A percentile compares a stretch with the other conserved stretches of the same genome.
phyloP scores from a whole-genome alignment of 1,140 invertebrate genomes.

The Leptinotarsa defecta region DNA sequence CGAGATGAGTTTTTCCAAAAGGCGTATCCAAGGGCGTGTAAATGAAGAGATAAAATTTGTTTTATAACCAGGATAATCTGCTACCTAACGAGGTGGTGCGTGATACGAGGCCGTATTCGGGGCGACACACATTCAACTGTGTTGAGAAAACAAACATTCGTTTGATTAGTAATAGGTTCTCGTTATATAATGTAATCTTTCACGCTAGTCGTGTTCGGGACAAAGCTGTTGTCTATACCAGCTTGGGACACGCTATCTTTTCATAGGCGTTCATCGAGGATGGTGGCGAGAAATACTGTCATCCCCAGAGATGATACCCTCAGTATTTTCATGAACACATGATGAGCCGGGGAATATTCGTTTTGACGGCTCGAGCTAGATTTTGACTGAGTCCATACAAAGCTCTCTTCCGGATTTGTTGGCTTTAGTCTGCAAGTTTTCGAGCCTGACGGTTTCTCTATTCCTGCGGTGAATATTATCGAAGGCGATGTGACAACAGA shows the following conservation, averaged over 20 bases:
- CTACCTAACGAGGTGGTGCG: slow-evolving; percentile 43
- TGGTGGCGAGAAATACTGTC: not conserved
- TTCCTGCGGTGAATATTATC: no score
- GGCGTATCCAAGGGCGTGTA: no score
- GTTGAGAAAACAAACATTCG: slow-evolving; percentile 51
- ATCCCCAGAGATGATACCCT: no score
- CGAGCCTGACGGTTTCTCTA: no score
- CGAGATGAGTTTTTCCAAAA: no score
- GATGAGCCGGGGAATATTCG: no score
- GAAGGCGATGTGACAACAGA: no score
- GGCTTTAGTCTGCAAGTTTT: no score
- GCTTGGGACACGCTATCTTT: slow-evolving; percentile 37
- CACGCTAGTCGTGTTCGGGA: slow-evolving; percentile 45
- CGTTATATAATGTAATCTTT: slow-evolving; percentile 52
- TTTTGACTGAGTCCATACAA: no score
- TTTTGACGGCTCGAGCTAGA: no score
- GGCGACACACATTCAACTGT: slow-evolving; percentile 50
- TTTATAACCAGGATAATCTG: slow-evolving; percentile 29
- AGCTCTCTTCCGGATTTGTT: no score
- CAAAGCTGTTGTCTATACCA: slow-evolving; percentile 32
- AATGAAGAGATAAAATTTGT: slow-evolving; percentile 33
- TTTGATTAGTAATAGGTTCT: slow-evolving; percentile 52
- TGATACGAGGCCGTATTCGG: slow-evolving; percentile 44
- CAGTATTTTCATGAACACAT: no score
- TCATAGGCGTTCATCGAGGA: slow-evolving; percentile 14